Conservation (phyloP, 2,113 vertebrate species). For the Alaudala cheleensis region DNA sequence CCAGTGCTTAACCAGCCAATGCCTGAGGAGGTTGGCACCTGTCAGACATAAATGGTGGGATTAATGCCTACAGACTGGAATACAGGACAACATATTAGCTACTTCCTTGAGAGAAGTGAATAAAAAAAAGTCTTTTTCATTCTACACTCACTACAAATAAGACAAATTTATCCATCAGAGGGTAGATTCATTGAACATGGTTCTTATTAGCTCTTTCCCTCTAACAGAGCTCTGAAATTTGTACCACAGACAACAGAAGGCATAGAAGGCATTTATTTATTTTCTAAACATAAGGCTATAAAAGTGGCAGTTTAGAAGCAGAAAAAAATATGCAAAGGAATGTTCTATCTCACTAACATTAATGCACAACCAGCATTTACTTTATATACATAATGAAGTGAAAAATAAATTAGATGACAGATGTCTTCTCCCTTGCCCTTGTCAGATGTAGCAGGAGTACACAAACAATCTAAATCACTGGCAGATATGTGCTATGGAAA, state of each 20-base stretch:
- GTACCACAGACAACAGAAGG: conserved; percentile 6
- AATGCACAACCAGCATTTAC: conserved; percentile 20
- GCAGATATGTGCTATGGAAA: background rate
- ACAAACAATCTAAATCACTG: conserved; percentile 47
- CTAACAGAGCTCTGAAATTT: background rate
- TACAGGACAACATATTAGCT: background rate
- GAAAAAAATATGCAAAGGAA: conserved; percentile 20
- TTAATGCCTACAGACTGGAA: background rate
- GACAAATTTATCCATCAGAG: background rate
- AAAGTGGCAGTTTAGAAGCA: conserved; percentile 39
- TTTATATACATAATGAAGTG: conserved; percentile 27
- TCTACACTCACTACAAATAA: background rate
- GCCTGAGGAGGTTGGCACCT: background rate
- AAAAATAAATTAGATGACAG: conserved; percentile 64
- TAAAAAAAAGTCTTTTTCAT: background rate
- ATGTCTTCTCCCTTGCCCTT: background rate
- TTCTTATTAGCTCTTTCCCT: background rate
- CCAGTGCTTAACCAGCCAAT: background rate
- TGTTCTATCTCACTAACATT: background rate
- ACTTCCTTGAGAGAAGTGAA: background rate
- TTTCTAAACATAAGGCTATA: conserved; percentile 44
- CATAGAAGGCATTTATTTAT: conserved; percentile 47
- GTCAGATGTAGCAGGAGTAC: conserved; percentile 18
- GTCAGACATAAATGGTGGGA: background rate
- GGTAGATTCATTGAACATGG: background rate